These are phyloP conservation scores for Pseudorhiza aurosa DNA, from an alignment of 30 jellyfish, hydroid and myxozoan species.

Conservation along the genomic window DNA sequence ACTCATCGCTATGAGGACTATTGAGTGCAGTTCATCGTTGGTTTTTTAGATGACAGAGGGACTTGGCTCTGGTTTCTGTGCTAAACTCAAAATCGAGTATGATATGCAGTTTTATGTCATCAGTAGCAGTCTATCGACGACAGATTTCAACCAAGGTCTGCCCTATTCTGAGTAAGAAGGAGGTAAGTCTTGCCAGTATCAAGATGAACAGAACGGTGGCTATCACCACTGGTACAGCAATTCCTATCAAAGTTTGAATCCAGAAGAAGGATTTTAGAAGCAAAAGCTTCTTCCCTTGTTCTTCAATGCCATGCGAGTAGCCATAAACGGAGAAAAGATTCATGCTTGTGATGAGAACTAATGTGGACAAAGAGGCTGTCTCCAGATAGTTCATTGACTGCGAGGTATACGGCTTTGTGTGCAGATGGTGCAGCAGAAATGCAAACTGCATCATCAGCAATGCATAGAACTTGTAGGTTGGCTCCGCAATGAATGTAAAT, in stretches of 20 bases:
- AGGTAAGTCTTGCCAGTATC: not conserved
- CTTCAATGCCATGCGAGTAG: not conserved
- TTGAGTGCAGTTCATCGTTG: too few relatives aligned
- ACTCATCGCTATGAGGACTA: too few relatives aligned
- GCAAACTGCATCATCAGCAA: not conserved
- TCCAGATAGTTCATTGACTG: not conserved
- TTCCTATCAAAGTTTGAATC: not conserved
- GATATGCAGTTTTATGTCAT: too few relatives aligned
- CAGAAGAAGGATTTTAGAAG: not conserved
- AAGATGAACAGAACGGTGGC: not conserved
- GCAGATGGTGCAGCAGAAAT: not conserved
- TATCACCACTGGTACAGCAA: not conserved
- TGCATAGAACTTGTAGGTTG: not conserved
- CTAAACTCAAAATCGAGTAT: too few relatives aligned
- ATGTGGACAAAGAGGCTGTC: not conserved
- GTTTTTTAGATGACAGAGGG: too few relatives aligned
- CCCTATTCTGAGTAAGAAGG: too few relatives aligned
- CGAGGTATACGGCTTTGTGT: not conserved
- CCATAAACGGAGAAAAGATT: not conserved
- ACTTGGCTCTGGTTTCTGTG: too few relatives aligned
- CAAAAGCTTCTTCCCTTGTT: not conserved
- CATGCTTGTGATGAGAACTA: constrained; percentile 17
- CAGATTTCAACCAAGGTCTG: too few relatives aligned
- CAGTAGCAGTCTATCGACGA: too few relatives aligned
- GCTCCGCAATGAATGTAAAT: not conserved